Base-by-base conservation (phyloP, 2,888 invertebrate species). In the Caenorhabditis panamensis region DNA sequence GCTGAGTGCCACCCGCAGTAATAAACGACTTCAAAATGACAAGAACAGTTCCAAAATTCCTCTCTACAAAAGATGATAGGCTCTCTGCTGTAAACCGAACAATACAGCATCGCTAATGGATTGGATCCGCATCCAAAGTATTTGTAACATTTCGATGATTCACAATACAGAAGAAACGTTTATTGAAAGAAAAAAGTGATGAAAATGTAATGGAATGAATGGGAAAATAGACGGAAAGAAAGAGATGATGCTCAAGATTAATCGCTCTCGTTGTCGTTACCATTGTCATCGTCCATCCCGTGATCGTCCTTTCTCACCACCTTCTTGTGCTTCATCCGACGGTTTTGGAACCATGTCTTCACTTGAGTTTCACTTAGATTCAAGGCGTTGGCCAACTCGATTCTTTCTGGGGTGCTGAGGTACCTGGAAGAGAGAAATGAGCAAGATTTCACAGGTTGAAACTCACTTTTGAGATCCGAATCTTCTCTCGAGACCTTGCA, bases 241-340 rank as follows among this genome's bases (percentile, higher is more conserved):
- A 49, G 20, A 28, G 16, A 13, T 9, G n/a, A 28, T 28, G 20
- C 49, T 20, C n/a, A n/a, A n/a, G 49, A 20, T 66, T 18, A 80
- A 16, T 80, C 80, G 68, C 80, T 80, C 22, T 80, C 80, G 54
- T 61, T 80, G 37, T 76, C 76, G 36, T 76, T 68, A 11, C 49
- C 76, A 18, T 56, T 68, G 47, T 76, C 75, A 37, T 75, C 75
- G 24, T 80, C 80, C 3, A 75, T 75, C 44, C 66, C 56, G 24
- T 80, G 47, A 18, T 80, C 80, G 49, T 80, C 80, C 26, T 71
- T 75, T 22, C 71, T 92, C 92, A 96, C 92, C 90, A 96, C 95
- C 90, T 96, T 96, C 93, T 96, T 96, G 92, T 96, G 96, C 91
- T 96, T 96, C 97, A 97, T 97, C 87, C 97, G 93, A 28, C 97